These are phyloP conservation scores for Mus caroli DNA, from an alignment of 2,797 vertebrate genomes.

Conservation along the genomic window DNA sequence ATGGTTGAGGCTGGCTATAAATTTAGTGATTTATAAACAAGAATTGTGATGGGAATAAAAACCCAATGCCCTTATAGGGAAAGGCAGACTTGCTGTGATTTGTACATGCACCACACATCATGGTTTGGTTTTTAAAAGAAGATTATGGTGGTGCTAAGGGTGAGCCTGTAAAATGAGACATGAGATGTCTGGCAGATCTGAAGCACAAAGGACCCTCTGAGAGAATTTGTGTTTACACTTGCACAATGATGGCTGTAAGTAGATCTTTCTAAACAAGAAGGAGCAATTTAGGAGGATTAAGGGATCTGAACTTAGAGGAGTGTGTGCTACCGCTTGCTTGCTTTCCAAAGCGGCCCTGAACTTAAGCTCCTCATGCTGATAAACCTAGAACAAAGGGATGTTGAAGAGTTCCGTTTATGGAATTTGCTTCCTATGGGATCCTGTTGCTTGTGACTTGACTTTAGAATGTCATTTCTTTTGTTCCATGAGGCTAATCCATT, in stretches of 20 bases:
- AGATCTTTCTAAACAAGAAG: constrained; percentile 81
- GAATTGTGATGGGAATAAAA: constrained; percentile 75
- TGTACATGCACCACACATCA: constrained; percentile 76
- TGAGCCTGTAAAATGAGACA: constrained; percentile 86
- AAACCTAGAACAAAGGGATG: constrained; percentile 77
- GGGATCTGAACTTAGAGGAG: constrained; percentile 69
- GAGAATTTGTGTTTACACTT: constrained; percentile 83
- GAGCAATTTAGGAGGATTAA: constrained; percentile 84
- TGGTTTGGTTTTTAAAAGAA: constrained; percentile 67
- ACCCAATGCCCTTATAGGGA: constrained; percentile 77
- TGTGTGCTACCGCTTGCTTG: constrained; percentile 66
- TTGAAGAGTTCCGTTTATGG: constrained; percentile 73
- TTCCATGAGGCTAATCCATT: constrained; percentile 47
- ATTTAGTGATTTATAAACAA: constrained; percentile 79
- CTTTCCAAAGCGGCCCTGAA: constrained; percentile 73
- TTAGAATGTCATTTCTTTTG: constrained; percentile 63
- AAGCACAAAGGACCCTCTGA: constrained; percentile 72
- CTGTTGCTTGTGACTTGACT: constrained; percentile 66
- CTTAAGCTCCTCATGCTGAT: constrained; percentile 66
- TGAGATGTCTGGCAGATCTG: constrained; percentile 84
- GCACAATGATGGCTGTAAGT: constrained; percentile 81
- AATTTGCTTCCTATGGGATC: constrained; percentile 72
- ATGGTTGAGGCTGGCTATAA: constrained; percentile 72
- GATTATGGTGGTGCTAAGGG: constrained; percentile 49
- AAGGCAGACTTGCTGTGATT: constrained; percentile 78